Conservation (phyloP, 2,888 invertebrate genomes). For the Petrolisthes cinctipes region DNA sequence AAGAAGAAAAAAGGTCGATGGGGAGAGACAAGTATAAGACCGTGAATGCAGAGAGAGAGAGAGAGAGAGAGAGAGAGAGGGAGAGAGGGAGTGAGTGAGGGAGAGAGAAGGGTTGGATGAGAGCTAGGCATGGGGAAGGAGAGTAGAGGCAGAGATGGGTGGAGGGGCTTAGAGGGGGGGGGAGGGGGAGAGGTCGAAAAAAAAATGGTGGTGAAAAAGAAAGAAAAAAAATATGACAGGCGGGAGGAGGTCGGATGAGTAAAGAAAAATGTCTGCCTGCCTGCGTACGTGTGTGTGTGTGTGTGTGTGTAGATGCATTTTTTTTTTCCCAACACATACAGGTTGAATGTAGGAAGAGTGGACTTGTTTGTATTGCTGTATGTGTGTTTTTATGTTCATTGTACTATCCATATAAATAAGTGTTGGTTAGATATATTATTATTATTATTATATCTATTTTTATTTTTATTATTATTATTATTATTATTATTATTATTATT, state of each 20-base stretch:
- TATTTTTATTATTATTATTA: neutral
- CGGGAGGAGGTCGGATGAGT: neutral
- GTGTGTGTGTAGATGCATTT: no score
- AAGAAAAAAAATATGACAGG: neutral
- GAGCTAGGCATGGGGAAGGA: neutral
- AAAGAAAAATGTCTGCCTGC: no score
- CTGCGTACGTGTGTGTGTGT: no score
- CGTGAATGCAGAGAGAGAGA: neutral
- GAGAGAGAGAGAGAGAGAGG: neutral
- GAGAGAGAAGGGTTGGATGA: neutral
- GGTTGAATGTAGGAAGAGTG: no score
- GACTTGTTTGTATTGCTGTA: no score
- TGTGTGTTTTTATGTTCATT: no score
- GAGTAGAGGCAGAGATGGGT: neutral
- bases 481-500: neutral
- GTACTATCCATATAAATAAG: no score
- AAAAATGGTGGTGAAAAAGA: neutral
- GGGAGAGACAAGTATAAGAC: neutral
- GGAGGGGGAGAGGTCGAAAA: neutral
- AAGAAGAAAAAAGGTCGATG: neutral
- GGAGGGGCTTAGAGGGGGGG: neutral
- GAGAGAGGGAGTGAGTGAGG: neutral
- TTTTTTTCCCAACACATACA: no score
- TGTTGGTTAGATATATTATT: no score
- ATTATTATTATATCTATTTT: neutral